Evolutionary conservation across 2,888 invertebrate species (phyloP).

Genomic region (Elaeidobius kamerunicus): DNA sequence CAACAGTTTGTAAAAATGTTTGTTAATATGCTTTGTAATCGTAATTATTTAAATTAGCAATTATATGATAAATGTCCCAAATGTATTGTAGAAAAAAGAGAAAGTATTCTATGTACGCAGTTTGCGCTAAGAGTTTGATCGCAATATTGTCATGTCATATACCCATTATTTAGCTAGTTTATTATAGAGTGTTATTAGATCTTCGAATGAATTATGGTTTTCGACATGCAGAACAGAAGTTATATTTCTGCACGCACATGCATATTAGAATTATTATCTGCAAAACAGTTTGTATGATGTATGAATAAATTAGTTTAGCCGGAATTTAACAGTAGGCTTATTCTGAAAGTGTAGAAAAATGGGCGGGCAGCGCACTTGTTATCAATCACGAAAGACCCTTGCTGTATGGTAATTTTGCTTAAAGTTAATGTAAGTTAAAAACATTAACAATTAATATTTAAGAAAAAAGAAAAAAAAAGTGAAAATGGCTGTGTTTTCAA

Average conservation of each 20-base stretch:
- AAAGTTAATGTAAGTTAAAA: neutral
- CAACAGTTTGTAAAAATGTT: too few species aligned
- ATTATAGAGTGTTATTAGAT: conserved; percentile 38
- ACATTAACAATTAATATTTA: too few species aligned
- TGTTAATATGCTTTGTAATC: too few species aligned
- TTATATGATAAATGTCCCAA: too few species aligned
- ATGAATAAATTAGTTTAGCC: conserved; percentile 9
- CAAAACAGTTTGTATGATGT: conserved; percentile 12
- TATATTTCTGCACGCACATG: conserved; percentile 26
- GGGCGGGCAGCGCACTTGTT: too few species aligned
- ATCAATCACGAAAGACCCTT: too few species aligned
- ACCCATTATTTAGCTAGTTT: conserved; percentile 31
- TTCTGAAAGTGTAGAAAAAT: neutral
- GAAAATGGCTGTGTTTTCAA: too few species aligned
- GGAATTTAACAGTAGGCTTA: neutral
- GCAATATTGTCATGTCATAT: conserved; percentile 30
- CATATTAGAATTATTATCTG: conserved; percentile 18
- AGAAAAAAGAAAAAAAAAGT: too few species aligned
- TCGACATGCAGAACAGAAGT: conserved; percentile 27
- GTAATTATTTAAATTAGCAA: too few species aligned
- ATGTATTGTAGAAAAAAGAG: neutral
- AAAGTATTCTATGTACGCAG: neutral
- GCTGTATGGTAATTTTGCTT: neutral
- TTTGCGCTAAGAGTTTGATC: conserved; percentile 27
- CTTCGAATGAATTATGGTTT: conserved; percentile 31